Percentiles rank a stretch among this genome's conserved stretches.
These are phyloP conservation scores for Scaptodrosophila latifasciaeformis DNA, from an alignment of 2,888 invertebrate genomes.

Conservation along the genomic window DNA sequence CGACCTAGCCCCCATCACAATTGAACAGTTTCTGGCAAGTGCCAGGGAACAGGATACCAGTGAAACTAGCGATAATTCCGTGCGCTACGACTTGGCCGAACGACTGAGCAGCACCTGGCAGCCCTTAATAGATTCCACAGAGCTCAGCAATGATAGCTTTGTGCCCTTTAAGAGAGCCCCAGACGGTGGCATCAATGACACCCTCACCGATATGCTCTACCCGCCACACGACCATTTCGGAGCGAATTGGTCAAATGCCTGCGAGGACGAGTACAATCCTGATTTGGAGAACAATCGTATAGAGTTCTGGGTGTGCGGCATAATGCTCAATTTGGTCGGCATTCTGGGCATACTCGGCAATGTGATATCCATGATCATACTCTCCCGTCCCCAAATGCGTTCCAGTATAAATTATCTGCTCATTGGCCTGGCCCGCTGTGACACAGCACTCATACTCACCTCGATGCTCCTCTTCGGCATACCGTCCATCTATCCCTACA, in stretches of 20 bases:
- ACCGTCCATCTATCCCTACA: conserved; percentile 89
- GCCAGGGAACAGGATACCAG: conserved; percentile 34
- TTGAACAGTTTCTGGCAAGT: conserved; percentile 60
- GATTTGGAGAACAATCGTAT: conserved; percentile 76
- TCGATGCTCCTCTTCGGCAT: conserved; percentile 91
- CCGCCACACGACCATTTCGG: conserved; percentile 35
- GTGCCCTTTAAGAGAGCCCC: background rate
- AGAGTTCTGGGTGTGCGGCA: conserved; percentile 88
- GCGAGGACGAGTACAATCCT: conserved; percentile 66
- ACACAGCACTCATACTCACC: conserved; percentile 91
- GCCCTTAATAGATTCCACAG: conserved; percentile 15
- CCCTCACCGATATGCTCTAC: conserved; percentile 29
- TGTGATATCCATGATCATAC: conserved; percentile 90
- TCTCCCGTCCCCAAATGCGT: conserved; percentile 95
- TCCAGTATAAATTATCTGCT: conserved; percentile 96
- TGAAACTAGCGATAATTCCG: too few species aligned
- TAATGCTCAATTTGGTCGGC: conserved; percentile 87
- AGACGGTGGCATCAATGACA: conserved; percentile 10
- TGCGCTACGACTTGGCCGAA: conserved; percentile 43
- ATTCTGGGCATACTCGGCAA: conserved; percentile 92
- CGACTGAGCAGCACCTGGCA: conserved; percentile 25
- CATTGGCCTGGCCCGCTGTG: conserved; percentile 94
- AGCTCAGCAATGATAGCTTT: conserved; percentile 18
- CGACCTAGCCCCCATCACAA: conserved; percentile 49
- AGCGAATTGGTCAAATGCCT: conserved; percentile 47